These are phyloP conservation scores for Anagyrus pseudococci DNA, from an alignment of 2,888 invertebrate species.

Conservation along the genomic window DNA sequence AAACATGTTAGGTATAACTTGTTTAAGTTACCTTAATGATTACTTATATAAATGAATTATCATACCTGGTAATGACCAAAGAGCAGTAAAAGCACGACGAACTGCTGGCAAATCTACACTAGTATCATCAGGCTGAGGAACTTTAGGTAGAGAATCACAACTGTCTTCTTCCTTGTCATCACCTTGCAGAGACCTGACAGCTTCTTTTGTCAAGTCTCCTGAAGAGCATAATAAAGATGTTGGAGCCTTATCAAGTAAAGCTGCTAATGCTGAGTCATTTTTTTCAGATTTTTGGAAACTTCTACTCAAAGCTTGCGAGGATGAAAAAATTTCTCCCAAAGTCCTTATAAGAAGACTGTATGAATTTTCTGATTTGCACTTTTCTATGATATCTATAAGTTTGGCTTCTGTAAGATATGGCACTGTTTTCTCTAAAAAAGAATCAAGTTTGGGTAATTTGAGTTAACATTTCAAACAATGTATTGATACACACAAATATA, in stretches of 20 bases:
- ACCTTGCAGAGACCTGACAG: constrained; percentile 74
- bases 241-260: constrained; percentile 65
- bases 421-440: constrained; percentile 58
- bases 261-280: constrained; percentile 63
- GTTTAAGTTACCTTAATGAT: background rate
- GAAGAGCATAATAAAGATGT: constrained; percentile 61
- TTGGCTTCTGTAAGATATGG: constrained; percentile 77
- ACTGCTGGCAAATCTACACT: constrained; percentile 76
- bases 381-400: constrained; percentile 76
- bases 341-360: constrained; percentile 78
- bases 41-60: no score
- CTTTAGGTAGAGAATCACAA: constrained; percentile 62
- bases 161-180: constrained; percentile 91
- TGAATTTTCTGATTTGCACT: constrained; percentile 72
- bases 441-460: constrained; percentile 9
- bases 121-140: constrained; percentile 57
- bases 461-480: background rate
- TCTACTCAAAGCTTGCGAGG: constrained; percentile 72
- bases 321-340: constrained; percentile 78
- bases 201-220: constrained; percentile 72
- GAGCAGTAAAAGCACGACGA: constrained; percentile 71
- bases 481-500: background rate
- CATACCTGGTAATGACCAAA: constrained; percentile 60
- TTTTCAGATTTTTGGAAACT: constrained; percentile 71
- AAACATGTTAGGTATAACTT: no score